A percentile compares a stretch with the other conserved stretches of the same genome.
These are phyloP conservation scores for Pongo pygmaeus DNA, from an alignment of 2,113 vertebrate species.

Conservation along the genomic window DNA sequence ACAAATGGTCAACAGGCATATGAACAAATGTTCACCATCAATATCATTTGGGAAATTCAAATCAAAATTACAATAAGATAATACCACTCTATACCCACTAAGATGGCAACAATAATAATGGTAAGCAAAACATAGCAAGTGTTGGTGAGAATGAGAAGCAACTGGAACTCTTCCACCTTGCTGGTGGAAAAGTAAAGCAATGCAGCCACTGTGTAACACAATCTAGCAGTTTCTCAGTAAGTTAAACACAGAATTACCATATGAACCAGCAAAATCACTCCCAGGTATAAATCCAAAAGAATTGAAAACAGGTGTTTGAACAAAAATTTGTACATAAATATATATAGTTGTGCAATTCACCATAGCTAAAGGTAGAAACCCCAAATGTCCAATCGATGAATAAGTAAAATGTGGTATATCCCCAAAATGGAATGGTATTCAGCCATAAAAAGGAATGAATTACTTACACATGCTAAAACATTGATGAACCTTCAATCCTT, in stretches of 20 bases:
- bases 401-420: background rate
- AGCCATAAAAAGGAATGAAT: fast-evolving
- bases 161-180: fast-evolving
- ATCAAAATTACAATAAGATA: fast-evolving
- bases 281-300: background rate
- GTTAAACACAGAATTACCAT: background rate
- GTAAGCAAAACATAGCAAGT: no score
- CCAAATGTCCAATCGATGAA: background rate
- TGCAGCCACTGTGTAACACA: background rate
- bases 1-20: no score
- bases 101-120: no score
- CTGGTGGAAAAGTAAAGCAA: background rate
- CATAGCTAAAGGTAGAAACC: background rate
- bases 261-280: background rate
- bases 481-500: background rate
- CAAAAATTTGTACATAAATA: no score
- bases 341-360: background rate
- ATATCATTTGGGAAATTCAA: no score
- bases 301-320: background rate
- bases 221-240: background rate
- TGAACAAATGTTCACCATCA: fast-evolving
- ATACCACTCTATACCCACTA: fast-evolving
- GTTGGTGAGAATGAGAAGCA: no score
- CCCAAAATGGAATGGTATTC: background rate
- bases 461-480: background rate